Conservation (phyloP, 2,113 vertebrate species). For the Lagenorhynchus albirostris region DNA sequence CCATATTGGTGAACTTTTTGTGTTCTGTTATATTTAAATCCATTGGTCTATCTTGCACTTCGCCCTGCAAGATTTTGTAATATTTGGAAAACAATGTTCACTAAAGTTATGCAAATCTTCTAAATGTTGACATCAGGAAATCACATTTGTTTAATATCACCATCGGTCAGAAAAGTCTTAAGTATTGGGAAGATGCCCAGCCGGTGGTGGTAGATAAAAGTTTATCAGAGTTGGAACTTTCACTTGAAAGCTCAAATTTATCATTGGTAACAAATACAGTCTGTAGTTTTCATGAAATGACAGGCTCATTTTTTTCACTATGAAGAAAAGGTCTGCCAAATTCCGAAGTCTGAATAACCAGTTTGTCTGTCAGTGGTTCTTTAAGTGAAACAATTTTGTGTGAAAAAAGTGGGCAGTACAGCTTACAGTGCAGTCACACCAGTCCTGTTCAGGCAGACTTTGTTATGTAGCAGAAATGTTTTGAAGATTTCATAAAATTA, state of each 20-base stretch:
- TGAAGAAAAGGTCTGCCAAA: background rate
- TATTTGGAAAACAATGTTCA: background rate
- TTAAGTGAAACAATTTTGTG: background rate
- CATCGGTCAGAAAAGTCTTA: background rate
- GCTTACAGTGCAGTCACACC: background rate
- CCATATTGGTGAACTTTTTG: background rate
- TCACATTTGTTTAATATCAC: background rate
- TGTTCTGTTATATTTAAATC: background rate
- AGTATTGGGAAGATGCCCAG: background rate
- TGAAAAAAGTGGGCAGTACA: background rate
- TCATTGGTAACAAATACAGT: background rate
- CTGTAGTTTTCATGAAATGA: background rate
- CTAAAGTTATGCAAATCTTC: background rate
- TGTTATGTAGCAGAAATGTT: background rate
- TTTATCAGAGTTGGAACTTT: constrained; percentile 25
- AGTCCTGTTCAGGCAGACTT: background rate
- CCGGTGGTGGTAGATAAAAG: background rate
- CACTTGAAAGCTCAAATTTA: background rate
- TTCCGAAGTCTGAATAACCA: background rate
- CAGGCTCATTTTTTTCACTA: background rate
- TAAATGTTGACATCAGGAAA: background rate
- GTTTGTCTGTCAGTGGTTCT: background rate
- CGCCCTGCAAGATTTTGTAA: background rate
- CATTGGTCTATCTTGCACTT: background rate
- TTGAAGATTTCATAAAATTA: background rate